Conservation (phyloP, 2,888 invertebrate species). For the Eugnorisma glareosa region DNA sequence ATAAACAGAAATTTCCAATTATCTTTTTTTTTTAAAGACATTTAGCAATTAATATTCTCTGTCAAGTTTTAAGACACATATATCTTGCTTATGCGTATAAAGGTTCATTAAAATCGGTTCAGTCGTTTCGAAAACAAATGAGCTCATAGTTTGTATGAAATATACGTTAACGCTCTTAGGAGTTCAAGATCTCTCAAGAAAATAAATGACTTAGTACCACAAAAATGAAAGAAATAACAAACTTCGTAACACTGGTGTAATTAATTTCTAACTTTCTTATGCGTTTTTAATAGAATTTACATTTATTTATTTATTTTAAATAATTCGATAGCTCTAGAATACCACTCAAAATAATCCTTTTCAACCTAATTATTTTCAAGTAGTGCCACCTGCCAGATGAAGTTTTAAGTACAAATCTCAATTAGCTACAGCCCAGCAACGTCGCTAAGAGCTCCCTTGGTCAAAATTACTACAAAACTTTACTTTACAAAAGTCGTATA, state of each 20-base stretch:
- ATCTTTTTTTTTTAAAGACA: too few relatives aligned
- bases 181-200: neutral
- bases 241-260: neutral
- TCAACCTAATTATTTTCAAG: constrained; percentile 58
- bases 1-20: too few relatives aligned
- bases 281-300: constrained; percentile 19
- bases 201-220: neutral
- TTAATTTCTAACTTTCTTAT: constrained; percentile 1
- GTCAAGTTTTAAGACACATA: too few relatives aligned
- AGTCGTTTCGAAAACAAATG: too few relatives aligned
- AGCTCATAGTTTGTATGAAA: too few relatives aligned
- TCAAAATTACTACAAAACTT: constrained; percentile 62
- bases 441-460: constrained; percentile 59
- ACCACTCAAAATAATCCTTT: constrained; percentile 45
- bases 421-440: constrained; percentile 53
- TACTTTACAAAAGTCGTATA: constrained; percentile 55
- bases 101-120: too few relatives aligned
- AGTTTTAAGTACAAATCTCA: constrained; percentile 69
- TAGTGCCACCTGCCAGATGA: constrained; percentile 60
- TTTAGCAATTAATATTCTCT: too few relatives aligned
- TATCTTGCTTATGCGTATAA: too few relatives aligned
- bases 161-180: too few relatives aligned
- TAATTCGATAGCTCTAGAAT: constrained; percentile 40
- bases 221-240: neutral
- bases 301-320: too few relatives aligned